Conservation (phyloP, 2,797 vertebrate species). For the Lophotriccus pileatus region DNA sequence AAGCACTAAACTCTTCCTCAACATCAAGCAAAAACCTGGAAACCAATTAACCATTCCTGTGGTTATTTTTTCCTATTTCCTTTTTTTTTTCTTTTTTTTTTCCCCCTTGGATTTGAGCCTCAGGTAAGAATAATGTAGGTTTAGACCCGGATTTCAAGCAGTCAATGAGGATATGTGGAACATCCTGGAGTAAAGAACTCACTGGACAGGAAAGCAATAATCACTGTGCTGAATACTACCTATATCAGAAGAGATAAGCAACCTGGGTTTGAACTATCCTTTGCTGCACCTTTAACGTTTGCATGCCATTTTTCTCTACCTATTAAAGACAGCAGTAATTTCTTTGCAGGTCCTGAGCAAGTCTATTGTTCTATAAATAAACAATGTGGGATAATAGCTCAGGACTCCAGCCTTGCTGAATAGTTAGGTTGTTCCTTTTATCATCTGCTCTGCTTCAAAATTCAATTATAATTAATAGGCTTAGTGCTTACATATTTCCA, state of each 20-base stretch:
- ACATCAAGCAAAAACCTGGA: not conserved
- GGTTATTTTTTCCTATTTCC: not conserved
- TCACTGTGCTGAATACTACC: not conserved
- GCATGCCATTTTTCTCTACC: not conserved
- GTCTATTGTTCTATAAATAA: not conserved
- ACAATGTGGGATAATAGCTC: not conserved
- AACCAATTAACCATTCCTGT: not conserved
- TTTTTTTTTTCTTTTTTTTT: not conserved
- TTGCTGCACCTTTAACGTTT: not conserved
- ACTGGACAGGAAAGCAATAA: not conserved
- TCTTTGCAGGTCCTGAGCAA: not conserved
- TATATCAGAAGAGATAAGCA: not conserved
- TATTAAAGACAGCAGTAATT: not conserved
- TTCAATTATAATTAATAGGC: not conserved
- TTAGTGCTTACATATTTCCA: constrained; percentile 84
- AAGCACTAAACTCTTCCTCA: not conserved
- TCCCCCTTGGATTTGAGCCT: not conserved
- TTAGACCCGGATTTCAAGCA: not conserved
- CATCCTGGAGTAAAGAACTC: not conserved
- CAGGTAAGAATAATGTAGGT: not conserved
- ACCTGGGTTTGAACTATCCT: not conserved
- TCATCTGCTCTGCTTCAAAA: not conserved
- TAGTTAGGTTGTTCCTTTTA: not conserved
- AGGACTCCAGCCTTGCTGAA: not conserved
- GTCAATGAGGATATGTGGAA: not conserved